Percentiles rank a stretch among this genome's conserved stretches.
These are phyloP conservation scores for Crotophaga sulcirostris DNA, from an alignment of 2,113 vertebrate species.

Conservation along the genomic window DNA sequence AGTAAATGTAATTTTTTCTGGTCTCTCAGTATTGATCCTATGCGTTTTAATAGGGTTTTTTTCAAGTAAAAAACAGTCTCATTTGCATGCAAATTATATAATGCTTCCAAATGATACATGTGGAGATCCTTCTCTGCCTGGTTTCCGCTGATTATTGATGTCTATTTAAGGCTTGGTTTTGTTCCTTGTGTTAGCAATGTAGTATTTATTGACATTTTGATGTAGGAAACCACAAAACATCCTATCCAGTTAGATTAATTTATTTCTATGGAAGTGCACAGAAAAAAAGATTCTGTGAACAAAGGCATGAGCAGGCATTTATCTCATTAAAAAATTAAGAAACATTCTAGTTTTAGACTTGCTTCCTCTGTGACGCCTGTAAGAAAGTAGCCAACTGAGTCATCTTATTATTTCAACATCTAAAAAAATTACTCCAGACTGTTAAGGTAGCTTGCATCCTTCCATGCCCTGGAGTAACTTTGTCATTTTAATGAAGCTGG, in stretches of 20 bases:
- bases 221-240: constrained; percentile 53
- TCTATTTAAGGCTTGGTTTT: constrained; percentile 64
- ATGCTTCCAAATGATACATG: constrained; percentile 63
- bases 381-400: constrained; percentile 22
- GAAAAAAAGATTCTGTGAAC: constrained; percentile 16
- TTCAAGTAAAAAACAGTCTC: constrained; percentile 48
- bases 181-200: constrained; percentile 61
- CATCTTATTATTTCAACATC: neutral
- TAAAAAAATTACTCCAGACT: neutral
- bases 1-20: constrained; percentile 60
- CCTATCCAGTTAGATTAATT: constrained; percentile 58
- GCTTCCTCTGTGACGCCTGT: constrained; percentile 23
- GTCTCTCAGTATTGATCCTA: constrained; percentile 55
- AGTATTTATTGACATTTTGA: constrained; percentile 66
- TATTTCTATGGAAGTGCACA: constrained; percentile 31
- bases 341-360: constrained; percentile 13
- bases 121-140: constrained; percentile 51
- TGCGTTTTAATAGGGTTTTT: constrained; percentile 63
- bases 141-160: constrained; percentile 63
- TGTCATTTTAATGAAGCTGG: neutral
- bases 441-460: neutral
- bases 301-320: neutral
- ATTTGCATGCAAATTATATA: constrained; percentile 70
- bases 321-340: constrained; percentile 39
- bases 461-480: neutral